Evolutionary conservation across 2,113 vertebrate genomes (phyloP).

Genomic region (Bufo gargarizans): DNA sequence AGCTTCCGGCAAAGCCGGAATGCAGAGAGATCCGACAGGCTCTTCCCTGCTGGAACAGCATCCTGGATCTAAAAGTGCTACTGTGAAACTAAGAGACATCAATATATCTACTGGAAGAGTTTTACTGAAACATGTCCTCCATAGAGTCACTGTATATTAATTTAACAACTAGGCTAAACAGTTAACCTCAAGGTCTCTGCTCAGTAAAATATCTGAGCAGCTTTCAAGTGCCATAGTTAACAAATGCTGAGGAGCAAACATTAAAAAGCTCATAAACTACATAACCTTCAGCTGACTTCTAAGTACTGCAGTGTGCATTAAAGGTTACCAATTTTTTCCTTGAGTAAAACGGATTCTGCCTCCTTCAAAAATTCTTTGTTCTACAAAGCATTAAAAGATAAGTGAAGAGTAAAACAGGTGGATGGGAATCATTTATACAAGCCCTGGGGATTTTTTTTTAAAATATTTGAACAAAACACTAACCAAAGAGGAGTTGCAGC

Average conservation of each 20-base stretch:
- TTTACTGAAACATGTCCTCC: not conserved
- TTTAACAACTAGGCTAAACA: not conserved
- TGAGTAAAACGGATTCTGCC: conserved; percentile 60
- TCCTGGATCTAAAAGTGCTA: too few species aligned
- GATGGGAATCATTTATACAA: not conserved
- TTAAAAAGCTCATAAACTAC: conserved; percentile 9
- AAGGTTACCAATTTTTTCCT: conserved; percentile 61
- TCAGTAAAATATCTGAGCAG: conserved; percentile 7
- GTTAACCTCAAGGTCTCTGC: not conserved
- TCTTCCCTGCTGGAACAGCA: too few species aligned
- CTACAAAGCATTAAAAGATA: conserved; percentile 60
- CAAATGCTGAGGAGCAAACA: conserved; percentile 2
- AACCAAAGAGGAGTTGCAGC: not conserved
- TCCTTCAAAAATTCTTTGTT: conserved; percentile 61
- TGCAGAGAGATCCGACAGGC: too few species aligned
- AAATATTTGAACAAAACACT: conserved; percentile 33
- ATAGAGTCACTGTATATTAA: not conserved
- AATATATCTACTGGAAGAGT: too few species aligned
- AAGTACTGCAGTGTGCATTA: not conserved
- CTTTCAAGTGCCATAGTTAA: not conserved
- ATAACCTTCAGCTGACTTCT: conserved; percentile 32
- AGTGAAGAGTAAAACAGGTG: conserved; percentile 55
- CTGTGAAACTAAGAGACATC: too few species aligned
- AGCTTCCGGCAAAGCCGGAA: too few species aligned
- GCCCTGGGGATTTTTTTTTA: not conserved